phyloP scores from a whole-genome alignment of 2,797 vertebrate species.

The Semotilus atromaculatus region DNA sequence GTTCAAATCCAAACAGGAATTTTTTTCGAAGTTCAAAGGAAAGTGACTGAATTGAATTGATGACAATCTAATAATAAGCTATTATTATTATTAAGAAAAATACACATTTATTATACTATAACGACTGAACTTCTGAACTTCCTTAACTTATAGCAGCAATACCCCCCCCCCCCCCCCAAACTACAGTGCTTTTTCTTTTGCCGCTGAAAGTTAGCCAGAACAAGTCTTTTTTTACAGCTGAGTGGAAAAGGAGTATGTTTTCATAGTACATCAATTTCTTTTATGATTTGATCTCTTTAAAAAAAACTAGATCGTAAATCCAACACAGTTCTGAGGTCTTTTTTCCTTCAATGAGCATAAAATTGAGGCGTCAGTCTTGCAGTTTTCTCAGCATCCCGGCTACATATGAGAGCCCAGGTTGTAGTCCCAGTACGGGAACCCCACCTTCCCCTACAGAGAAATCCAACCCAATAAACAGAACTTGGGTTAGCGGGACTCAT shows the following conservation, averaged over 20 bases:
- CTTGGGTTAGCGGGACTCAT: slow-evolving; percentile 34
- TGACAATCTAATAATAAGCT: not conserved
- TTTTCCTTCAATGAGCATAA: slow-evolving; percentile 19
- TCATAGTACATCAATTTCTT: slow-evolving; percentile 1
- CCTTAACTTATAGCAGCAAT: not conserved
- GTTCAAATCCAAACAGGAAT: not conserved
- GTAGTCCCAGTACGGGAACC: slow-evolving; percentile 31
- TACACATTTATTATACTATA: too few species aligned
- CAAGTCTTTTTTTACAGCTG: not conserved
- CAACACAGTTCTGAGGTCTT: slow-evolving; percentile 9
- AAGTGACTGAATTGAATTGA: slow-evolving; percentile 14
- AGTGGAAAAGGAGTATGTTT: not conserved
- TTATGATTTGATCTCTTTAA: slow-evolving; percentile 14
- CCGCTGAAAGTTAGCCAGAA: not conserved
- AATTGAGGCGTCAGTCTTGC: slow-evolving; percentile 4
- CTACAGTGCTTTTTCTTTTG: not conserved
- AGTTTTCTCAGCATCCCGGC: slow-evolving; percentile 32
- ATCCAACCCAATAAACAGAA: slow-evolving; percentile 57
- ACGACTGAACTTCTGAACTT: not conserved
- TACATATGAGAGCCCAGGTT: slow-evolving; percentile 24
- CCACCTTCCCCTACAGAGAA: slow-evolving; percentile 51
- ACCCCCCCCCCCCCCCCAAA: not conserved
- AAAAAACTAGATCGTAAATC: not conserved
- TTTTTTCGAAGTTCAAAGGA: not conserved
- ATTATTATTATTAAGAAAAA: not conserved